Evolutionary conservation across 2,113 vertebrate species (phyloP), one percentile per base, ranked within the genome.

Genomic region (Amblyornis subalaris): DNA sequence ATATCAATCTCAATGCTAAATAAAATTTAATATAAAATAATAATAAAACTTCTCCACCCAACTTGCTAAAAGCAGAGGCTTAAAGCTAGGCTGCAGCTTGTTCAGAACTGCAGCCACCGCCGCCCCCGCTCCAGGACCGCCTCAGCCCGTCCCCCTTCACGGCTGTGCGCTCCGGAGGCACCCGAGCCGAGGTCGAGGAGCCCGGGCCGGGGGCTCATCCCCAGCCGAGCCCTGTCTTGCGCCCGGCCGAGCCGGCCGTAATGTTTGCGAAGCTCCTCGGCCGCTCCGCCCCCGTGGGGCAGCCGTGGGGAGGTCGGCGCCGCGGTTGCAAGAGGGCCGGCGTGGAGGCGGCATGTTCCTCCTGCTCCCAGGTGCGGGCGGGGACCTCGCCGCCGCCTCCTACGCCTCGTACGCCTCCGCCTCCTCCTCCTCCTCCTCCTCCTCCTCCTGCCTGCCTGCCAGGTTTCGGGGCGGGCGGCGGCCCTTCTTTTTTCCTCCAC

Each of bases 151-250:
- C 19, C 22, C 14, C 36, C 6, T 1, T 6, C 60, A 21, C 20
- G 12, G 17, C 51, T 5, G 8, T 14, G 61, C 9, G 6, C 33
- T 36, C 66, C 36, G 15, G 7, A 9, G 10, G 6, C 45, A 44
- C 45, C 53, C 50, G 12, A 28, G 53, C 16, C 3, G 2, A 11
- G 26, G 15, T 42, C 6, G 6, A 26, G 51, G 18, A 66, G 6
- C 26, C 35, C 8, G 13, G 17, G 10, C 21, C 4, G 11, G 9
- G 16, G 5, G 4, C 38, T 17, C 2, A 2, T 4, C 12, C 10
- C 6, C 47, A 15, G 24, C 29, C 14, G 28, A 19, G 14, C 22
- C 5, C 21, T 3, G 12, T 8, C 21, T 3, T 3, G 15, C 15
- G 4, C 22, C 58, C 7, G 13, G 28, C 16, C 6, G 4, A 20